phyloP scores from a whole-genome alignment of 2,888 invertebrate genomes.

The Apamea monoglypha region DNA sequence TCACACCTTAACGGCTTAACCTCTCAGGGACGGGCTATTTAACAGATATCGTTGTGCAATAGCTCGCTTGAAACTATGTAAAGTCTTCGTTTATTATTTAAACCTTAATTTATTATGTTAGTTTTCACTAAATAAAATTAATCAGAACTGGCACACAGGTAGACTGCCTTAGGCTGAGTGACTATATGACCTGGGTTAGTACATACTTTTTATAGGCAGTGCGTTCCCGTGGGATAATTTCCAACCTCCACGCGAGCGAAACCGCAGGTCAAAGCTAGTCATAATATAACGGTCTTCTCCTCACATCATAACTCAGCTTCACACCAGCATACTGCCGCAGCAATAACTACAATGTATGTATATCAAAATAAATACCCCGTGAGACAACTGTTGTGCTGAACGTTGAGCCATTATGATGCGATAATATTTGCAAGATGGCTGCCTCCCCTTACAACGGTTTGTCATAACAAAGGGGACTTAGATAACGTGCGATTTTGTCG shows the following conservation, averaged over 20 bases:
- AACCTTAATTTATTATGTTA: too few species aligned
- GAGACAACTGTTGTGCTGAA: slow-evolving; percentile 62
- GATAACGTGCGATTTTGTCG: slow-evolving; percentile 39
- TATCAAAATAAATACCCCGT: slow-evolving; percentile 68
- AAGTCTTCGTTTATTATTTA: too few species aligned
- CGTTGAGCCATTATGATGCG: slow-evolving; percentile 68
- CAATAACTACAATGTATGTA: slow-evolving; percentile 37
- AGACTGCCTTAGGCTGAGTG: neutral
- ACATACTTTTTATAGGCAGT: neutral
- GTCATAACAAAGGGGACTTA: slow-evolving; percentile 65
- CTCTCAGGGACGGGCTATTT: neutral
- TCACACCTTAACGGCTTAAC: neutral
- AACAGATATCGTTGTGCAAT: neutral
- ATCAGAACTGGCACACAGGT: neutral
- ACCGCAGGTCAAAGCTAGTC: neutral
- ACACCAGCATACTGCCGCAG: slow-evolving; percentile 1
- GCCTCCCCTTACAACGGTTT: slow-evolving; percentile 64
- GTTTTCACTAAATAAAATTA: too few species aligned
- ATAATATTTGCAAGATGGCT: slow-evolving; percentile 76
- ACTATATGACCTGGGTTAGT: neutral
- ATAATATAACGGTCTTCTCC: neutral
- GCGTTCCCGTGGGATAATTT: neutral
- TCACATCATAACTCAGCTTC: neutral
- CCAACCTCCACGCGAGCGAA: neutral
- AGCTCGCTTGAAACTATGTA: too few species aligned